Evolutionary conservation across 2,797 vertebrate genomes (phyloP), one percentile per base, ranked within the genome.

Genomic region (Carapus acus): DNA sequence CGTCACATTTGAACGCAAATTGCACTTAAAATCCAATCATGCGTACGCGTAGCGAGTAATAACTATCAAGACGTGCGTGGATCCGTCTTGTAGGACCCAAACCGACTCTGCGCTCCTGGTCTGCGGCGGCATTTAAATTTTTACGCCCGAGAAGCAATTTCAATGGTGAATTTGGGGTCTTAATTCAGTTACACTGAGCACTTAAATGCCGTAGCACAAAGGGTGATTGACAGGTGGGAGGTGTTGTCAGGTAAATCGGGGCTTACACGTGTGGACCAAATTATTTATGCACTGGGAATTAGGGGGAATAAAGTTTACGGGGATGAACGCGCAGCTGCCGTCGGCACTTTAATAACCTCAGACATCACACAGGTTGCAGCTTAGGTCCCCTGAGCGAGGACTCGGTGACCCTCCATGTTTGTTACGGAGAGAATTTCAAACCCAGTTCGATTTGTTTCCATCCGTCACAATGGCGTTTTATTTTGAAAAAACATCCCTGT

Each of bases 261-360:
- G 41, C 47, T 59, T 21, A 43, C 49, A 33, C 55, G 60, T 65
- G 67, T 33, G 65, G 76, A 85, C 81, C 78, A 83, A 83, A 71
- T 62, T 12, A 16, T 36, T 24, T 13, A 67, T 79, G 71, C 73
- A 77, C 77, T 77, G 38, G 49, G 22, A 68, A 49, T 60, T 69
- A n/a, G 50, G 27, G 20, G 49, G 62, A 27, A 34, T 39, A 49
- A 49, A 15, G 48, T 58, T 53, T 46, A 15, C 50, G 40, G 31
- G 22, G 43, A 58, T 19, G 42, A 21, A 62, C 0, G 60, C 67
- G 74, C 74, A 72, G 78, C 80, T 84, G 73, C 75, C 70, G 31
- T 44, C 22, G 58, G 74, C 79, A 82, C 82, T 85, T 84, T 86
- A 83, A 51, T 49, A 63, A 54, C 62, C 62, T 69, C 51, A 12